Base-by-base conservation (phyloP, 2,113 vertebrate genomes). In the Brachyhypopomus gauderio region DNA sequence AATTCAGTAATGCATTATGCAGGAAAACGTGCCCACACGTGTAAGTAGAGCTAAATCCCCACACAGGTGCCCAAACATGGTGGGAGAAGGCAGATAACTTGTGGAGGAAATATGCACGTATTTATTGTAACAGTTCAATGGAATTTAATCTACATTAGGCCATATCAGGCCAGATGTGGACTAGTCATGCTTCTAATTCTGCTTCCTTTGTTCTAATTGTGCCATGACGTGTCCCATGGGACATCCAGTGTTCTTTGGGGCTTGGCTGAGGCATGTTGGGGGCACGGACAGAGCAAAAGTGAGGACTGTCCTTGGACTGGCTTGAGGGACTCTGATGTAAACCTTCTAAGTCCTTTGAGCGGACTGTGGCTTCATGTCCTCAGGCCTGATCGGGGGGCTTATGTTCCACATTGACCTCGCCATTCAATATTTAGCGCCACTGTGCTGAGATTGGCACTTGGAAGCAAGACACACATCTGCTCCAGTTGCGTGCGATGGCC, bases 401-500 rank as follows among this genome's bases (percentile, higher is more conserved):
- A 79, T 86, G 86, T 85, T 78, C 66, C 80, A 81, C 81, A 73
- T 73, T 27, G 12, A 20, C 20, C 12, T 27, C 58, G 64, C 78
- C 72, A 17, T 79, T 85, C 80, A 64, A 80, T 84, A 83, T 86
- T 84, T 85, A 80, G 79, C 85, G 72, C 69, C 83, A 64, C 87
- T 81, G 85, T 87, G 75, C 63, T 85, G 81, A 87, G 72, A 11
- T 20, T 89, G 89, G 80, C 88, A 86, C 86, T 90, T 88, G 8
- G 36, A 56, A 63, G 64, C 69, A 56, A 67, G 69, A 71, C 74
- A 86, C 3, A 48, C 84, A 83, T 82, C 86, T 69, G 75, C 86
- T 89, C 83, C 84, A 79, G 79, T 85, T 86, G 84, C 82, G 80
- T 79, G 73, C 63, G 2, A 56, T 84, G 85, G 86, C 87, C 88